Evolutionary conservation across 2,797 vertebrate genomes (phyloP), one percentile per base, ranked within the genome.

Genomic region (Alca torda): DNA sequence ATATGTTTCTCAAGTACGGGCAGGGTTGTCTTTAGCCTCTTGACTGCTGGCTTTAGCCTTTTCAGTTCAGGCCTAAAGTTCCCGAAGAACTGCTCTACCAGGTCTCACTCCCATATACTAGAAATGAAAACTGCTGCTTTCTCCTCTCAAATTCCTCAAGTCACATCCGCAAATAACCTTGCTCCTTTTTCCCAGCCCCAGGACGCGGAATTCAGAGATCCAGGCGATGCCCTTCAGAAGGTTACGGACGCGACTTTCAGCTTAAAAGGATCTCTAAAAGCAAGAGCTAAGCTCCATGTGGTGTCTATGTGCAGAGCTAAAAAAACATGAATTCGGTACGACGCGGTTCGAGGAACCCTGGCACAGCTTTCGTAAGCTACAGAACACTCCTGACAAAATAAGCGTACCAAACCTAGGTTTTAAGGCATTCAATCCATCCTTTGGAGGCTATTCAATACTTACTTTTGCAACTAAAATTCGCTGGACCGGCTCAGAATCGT

Each of bases 401-500:
- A 28, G 11, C 2, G 5, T 48, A 41, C 43, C 70, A 39, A 26
- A 84, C 26, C 37, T 4, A 21, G 8, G 43, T 9, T 20, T 35
- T 28, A 24, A 4, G 81, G 41, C 43, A 74, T 37, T 54, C 11
- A 3, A 3, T n/a, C 43, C 43, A 8, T 20, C 45, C 50, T 75
- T 43, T 15, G 43, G 43, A 26, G 54, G n/a, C 43, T 41, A 56
- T 5, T 50, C 61, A 39, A 77, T 92, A 98, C 98, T 97, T 99
- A 99, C 99, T 99, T 99, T 99, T 87, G 99, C 99, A 97, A 99
- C 99, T 97, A 99, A 97, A 98, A 99, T 99, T 98, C 98, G 99
- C 96, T 99, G 99, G 97, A 99, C 99, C 2, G 99, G 99, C 53
- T 99, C 99, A 43, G 98, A 98, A 96, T 99, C 99, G 6, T 99